A percentile compares a stretch with the other conserved stretches of the same genome.
Conservation (phyloP, 2,797 vertebrate genomes). For the Malacoraja senta region DNA sequence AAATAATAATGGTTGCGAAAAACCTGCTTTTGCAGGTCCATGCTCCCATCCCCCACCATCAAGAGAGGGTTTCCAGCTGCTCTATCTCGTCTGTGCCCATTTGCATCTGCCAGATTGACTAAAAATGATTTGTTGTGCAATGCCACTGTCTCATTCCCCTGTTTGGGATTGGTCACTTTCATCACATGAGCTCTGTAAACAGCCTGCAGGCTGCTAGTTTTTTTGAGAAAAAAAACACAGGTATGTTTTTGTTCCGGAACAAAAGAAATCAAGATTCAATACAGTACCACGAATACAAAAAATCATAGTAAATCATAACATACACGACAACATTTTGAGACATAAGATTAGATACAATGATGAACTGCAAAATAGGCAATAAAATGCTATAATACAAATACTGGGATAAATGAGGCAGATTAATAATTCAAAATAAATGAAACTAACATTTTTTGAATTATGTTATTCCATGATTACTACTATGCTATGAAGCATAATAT, state of each 20-base stretch:
- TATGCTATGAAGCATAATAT: not conserved
- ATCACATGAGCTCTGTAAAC: slow-evolving; percentile 19
- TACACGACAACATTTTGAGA: not conserved
- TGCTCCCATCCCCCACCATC: not conserved
- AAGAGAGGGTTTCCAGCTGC: slow-evolving; percentile 15
- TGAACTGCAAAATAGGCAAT: not conserved
- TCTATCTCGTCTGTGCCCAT: not conserved
- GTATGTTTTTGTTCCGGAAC: slow-evolving; percentile 20
- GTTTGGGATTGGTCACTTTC: not conserved
- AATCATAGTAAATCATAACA: not conserved
- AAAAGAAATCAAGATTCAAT: not conserved
- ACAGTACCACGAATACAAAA: not conserved
- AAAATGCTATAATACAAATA: not conserved
- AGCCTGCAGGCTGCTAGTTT: not conserved
- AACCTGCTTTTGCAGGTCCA: not conserved
- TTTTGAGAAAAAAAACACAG: not conserved
- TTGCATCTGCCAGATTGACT: not conserved
- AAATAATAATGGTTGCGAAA: not conserved
- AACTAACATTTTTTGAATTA: not conserved
- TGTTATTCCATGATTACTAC: not conserved
- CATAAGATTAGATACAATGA: not conserved
- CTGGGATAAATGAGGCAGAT: not conserved
- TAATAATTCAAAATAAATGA: not conserved
- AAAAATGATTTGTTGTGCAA: slow-evolving; percentile 35
- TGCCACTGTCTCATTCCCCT: not conserved